phyloP scores from a whole-genome alignment of 1,140 invertebrate species.

The Cydia fagiglandana region DNA sequence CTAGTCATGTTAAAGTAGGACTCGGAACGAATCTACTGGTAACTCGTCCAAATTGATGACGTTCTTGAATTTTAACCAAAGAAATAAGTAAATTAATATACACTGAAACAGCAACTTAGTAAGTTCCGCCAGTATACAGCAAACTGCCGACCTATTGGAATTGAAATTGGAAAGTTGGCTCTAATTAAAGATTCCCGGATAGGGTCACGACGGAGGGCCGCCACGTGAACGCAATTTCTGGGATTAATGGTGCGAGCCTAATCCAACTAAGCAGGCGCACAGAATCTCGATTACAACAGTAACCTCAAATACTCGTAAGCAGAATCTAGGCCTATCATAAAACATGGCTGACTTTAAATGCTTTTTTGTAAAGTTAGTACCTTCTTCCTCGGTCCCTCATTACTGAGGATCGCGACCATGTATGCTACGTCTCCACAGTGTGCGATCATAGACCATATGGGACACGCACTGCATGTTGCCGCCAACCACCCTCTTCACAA shows the following conservation, averaged over 20 bases:
- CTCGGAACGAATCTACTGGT: too few relatives aligned
- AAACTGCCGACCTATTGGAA: conserved; percentile 39
- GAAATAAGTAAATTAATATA: conserved; percentile 7
- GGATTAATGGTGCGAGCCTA: conserved; percentile 73
- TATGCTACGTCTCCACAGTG: too few relatives aligned
- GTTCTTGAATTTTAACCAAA: background rate
- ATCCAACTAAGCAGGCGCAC: conserved; percentile 70
- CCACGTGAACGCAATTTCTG: conserved; percentile 68
- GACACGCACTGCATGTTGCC: too few relatives aligned
- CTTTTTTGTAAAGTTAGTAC: too few relatives aligned
- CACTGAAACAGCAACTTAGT: background rate
- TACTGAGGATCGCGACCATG: too few relatives aligned
- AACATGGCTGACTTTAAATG: background rate
- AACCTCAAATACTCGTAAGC: conserved; percentile 1
- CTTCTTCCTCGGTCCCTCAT: too few relatives aligned
- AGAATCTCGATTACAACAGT: conserved; percentile 46
- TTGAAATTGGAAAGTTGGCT: conserved; percentile 64
- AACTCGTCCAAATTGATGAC: too few relatives aligned
- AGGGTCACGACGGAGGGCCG: conserved; percentile 43
- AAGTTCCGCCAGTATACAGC: conserved; percentile 11
- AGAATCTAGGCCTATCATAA: conserved; percentile 37
- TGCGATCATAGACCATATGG: too few relatives aligned
- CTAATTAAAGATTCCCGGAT: conserved; percentile 66
- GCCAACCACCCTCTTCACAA: too few relatives aligned
- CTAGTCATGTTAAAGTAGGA: too few relatives aligned